Evolutionary conservation across 2,113 vertebrate genomes (phyloP).

Genomic region (Channa maculata): DNA sequence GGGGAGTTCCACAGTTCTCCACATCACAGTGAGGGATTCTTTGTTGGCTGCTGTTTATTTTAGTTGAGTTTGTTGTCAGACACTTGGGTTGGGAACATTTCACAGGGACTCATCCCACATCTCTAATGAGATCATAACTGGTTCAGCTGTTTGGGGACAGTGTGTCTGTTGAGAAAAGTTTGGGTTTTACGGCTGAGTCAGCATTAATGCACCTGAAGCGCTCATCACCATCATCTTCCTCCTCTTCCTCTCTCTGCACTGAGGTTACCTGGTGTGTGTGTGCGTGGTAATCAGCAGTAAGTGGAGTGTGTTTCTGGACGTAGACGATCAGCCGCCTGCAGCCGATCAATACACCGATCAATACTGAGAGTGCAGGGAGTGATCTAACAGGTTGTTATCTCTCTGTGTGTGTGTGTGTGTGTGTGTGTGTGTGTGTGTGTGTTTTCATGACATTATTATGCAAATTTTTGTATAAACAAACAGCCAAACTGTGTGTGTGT

Average conservation of each 20-base stretch:
- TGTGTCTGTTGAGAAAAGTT: no score
- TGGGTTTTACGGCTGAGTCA: neutral
- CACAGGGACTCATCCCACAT: no score
- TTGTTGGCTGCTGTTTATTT: no score
- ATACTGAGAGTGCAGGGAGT: constrained; percentile 37
- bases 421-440: constrained; percentile 11
- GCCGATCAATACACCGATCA: constrained; percentile 56
- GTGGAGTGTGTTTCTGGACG: constrained; percentile 55
- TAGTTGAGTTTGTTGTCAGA: no score
- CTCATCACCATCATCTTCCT: no score
- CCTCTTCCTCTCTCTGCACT: no score
- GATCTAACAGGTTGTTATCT: constrained; percentile 27
- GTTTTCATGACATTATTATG: constrained; percentile 6
- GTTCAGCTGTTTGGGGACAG: no score
- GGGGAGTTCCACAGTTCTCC: no score
- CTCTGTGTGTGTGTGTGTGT: constrained; percentile 26
- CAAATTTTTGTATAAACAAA: constrained; percentile 27
- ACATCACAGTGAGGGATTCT: no score
- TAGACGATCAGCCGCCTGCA: constrained; percentile 63
- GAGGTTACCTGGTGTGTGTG: neutral
- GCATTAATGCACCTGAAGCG: neutral
- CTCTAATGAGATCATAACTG: no score
- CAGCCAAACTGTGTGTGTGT: neutral
- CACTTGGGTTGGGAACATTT: no score
- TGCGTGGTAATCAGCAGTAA: constrained; percentile 51